Evolutionary conservation across 1,140 invertebrate genomes (phyloP), one percentile per base, ranked within the genome.

Genomic region (Apis laboriosa): DNA sequence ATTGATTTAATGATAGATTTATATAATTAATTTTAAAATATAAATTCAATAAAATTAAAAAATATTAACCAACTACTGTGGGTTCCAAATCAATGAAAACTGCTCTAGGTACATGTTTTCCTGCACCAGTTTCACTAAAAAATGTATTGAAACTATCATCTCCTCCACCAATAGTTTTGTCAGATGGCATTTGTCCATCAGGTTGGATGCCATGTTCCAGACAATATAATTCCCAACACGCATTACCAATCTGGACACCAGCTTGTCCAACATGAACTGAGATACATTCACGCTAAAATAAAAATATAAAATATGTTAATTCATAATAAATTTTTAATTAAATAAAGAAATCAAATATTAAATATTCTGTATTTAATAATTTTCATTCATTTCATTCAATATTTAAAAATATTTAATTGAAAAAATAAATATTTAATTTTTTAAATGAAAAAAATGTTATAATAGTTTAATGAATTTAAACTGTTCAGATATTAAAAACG

Each of bases 61-160:
- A 89, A 96, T 97, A 73, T 97, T 28, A 73, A 89, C 88, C 88
- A 61, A 89, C 88, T 84, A 89, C 88, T 28, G 88, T 89, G 13
- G 88, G 88, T 53, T 89, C 88, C 68, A 89, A 84, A 67, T 89
- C 88, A n/a, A 89, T 89, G 61, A 89, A 89, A 12, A 89, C 88
- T 64, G 88, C 88, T 11, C 88, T 88, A 55, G 88, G 88, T 66
- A 89, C 88, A 24, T 89, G 88, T 73, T 89, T 89, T 15, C 88
- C 97, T 67, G 97, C 96, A 34, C 97, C 97, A 64, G 97, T 98
- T 93, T 99, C 98, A 88, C 97, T 97, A 95, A 98, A 98, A 93
- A 98, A 98, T 12, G 97, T 98, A 92, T 97, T 97, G 94, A 98
- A 98, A 34, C 97, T 97, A 92, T 98, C 88, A n/a, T 89, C 88